phyloP scores from a whole-genome alignment of 2,797 vertebrate genomes.

The Platyrinchus mystaceus region DNA sequence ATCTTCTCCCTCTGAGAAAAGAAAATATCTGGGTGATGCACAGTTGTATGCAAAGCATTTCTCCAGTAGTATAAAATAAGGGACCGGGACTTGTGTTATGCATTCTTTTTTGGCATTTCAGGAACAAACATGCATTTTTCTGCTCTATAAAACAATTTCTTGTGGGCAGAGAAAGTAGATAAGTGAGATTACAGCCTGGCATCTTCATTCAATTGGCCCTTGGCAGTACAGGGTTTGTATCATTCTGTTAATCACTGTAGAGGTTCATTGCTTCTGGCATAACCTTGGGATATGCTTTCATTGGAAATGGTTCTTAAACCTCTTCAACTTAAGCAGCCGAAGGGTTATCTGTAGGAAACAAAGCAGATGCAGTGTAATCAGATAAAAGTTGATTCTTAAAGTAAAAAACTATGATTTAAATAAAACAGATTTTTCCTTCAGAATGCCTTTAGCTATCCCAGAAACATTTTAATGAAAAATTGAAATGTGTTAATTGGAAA shows the following conservation, averaged over 20 bases:
- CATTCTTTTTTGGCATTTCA: not conserved
- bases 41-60: not conserved
- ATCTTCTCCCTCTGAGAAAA: not conserved
- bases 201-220: not conserved
- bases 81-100: not conserved
- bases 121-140: not conserved
- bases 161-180: not conserved
- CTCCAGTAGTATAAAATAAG: not conserved
- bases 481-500: not conserved
- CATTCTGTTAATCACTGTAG: not conserved
- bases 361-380: not conserved
- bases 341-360: not conserved
- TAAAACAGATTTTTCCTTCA: not conserved
- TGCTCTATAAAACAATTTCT: not conserved
- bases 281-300: not conserved
- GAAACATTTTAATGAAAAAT: not conserved
- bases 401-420: not conserved
- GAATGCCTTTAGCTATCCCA: not conserved
- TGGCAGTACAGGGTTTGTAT: not conserved
- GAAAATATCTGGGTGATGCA: not conserved
- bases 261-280: not conserved
- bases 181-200: not conserved
- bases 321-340: not conserved
- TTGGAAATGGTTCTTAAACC: not conserved
- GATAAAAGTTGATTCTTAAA: not conserved